A percentile compares a stretch with the other conserved stretches of the same genome.
phyloP scores from a whole-genome alignment of 2,888 invertebrate species.

The Meteorus colon region DNA sequence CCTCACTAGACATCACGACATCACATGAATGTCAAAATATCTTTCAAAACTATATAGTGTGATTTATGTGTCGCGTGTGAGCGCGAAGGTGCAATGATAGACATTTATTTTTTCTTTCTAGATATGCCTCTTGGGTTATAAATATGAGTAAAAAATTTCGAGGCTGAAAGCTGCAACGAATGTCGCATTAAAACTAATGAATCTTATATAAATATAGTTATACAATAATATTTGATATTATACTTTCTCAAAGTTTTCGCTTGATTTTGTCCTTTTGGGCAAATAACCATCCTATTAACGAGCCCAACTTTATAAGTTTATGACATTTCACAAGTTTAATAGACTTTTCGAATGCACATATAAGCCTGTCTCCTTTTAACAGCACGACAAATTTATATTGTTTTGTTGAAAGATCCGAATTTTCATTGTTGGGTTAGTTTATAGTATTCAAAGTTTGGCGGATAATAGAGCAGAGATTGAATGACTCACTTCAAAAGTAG shows the following conservation, averaged over 20 bases:
- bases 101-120: neutral
- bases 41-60: conserved; percentile 8
- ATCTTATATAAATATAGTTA: neutral
- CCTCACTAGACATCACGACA: neutral
- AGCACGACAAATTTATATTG: neutral
- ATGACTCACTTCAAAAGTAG: conserved; percentile 79
- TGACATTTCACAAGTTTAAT: neutral
- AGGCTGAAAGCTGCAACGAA: conserved; percentile 17
- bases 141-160: neutral
- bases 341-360: neutral
- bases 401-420: too few species aligned
- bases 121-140: neutral
- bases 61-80: conserved; percentile 30
- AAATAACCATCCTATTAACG: neutral
- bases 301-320: neutral
- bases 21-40: neutral
- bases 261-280: neutral
- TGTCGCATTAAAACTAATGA: conserved; percentile 25
- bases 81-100: conserved; percentile 19
- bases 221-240: neutral
- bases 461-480: too few species aligned
- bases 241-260: neutral
- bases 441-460: too few species aligned
- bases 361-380: neutral
- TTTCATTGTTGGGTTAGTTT: too few species aligned